Base-by-base conservation (phyloP, 2,113 vertebrate genomes). In the Tragelaphus strepsiceros region DNA sequence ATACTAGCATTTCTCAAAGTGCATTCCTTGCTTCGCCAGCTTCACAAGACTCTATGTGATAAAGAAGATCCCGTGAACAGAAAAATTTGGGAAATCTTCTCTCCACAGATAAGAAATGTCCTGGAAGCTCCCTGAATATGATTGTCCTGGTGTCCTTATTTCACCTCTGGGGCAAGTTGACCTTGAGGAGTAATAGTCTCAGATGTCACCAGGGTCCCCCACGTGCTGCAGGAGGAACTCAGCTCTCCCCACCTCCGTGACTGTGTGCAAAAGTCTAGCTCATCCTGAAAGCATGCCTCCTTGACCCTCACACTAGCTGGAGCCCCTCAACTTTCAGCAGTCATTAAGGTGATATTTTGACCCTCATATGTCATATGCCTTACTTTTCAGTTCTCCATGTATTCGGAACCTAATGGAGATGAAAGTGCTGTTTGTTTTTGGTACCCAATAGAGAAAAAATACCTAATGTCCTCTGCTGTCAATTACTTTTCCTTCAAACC, bases 401-500 rank as follows among this genome's bases (percentile, higher is more conserved):
- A 32, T 80, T 83, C 56, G 58, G 78, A 97, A 94, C 16, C 17
- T 77, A 85, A 67, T 43, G 28, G 7, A 19, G 26, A 62, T 64
- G 43, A 64, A 94, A 95, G 71, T 59, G 53, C 19, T 71, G 24
- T 88, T 97, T 91, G 94, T 96, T 97, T 93, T 82, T 83, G 54
- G 51, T 89, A 80, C 39, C 59, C 39, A 32, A 82, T 87, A 95
- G 91, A 96, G 91, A 98, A 98, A 97, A 98, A 97, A 53, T 78
- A 54, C 49, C 94, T 92, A 28, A 95, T 56, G 32, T 46, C 90
- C 56, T 97, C 81, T 92, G 21, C 74, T 81, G 22, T 96, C 93
- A 28, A 87, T 86, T 96, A 90, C 89, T 96, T 97, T 98, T 95
- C 93, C 84, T 97, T 97, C 83, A 97, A 97, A 83, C 46, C 82